Conservation (phyloP, 2,888 invertebrate genomes). For the Criorhina ranunculi region DNA sequence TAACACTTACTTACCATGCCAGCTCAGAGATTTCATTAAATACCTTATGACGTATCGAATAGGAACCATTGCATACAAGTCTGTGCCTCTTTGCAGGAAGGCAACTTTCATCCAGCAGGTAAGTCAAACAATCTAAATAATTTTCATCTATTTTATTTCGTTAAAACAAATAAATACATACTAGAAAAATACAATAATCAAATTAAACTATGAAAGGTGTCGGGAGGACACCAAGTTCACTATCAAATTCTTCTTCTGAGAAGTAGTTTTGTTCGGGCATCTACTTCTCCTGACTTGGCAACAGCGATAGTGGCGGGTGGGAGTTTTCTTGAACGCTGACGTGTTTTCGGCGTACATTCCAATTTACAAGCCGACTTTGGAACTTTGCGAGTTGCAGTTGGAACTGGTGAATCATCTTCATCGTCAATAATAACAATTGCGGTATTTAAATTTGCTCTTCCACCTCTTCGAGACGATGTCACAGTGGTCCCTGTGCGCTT, state of each 20-base stretch:
- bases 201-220: neutral
- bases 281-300: constrained; percentile 28
- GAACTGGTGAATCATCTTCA: constrained; percentile 52
- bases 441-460: constrained; percentile 44
- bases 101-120: no score
- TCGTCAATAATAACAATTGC: constrained; percentile 57
- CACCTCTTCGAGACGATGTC: constrained; percentile 23
- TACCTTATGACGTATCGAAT: no score
- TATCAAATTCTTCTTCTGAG: constrained; percentile 63
- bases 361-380: constrained; percentile 53
- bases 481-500: neutral
- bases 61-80: no score
- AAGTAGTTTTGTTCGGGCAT: constrained; percentile 28
- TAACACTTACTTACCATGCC: no score
- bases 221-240: neutral
- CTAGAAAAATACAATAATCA: constrained; percentile 17
- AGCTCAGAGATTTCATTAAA: no score
- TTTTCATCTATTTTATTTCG: constrained; percentile 26
- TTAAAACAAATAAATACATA: constrained; percentile 33
- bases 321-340: constrained; percentile 31
- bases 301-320: constrained; percentile 33
- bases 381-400: constrained; percentile 15
- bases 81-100: no score
- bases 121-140: neutral
- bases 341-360: constrained; percentile 54